Percentiles rank a stretch among this genome's conserved stretches.
Evolutionary conservation across 2,888 invertebrate species (phyloP).

Genomic region (Orchesella flavescens): DNA sequence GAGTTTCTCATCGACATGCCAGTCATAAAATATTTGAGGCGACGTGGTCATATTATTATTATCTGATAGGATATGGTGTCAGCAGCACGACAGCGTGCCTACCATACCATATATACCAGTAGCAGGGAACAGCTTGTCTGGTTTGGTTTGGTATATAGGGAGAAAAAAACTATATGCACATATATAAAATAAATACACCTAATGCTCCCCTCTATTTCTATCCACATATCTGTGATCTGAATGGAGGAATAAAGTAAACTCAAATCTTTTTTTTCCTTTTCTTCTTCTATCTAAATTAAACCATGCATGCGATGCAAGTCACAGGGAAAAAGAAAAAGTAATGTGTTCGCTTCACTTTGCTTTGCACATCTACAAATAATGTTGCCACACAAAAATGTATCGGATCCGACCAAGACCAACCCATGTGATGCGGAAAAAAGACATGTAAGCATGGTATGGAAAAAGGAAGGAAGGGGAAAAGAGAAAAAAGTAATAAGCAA

Average conservation of each 20-base stretch:
- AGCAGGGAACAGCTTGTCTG: constrained; percentile 46
- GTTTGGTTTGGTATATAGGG: too few species aligned
- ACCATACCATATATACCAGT: constrained; percentile 1
- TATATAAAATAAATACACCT: constrained; percentile 17
- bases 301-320: constrained; percentile 37
- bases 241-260: background rate
- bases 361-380: constrained; percentile 13
- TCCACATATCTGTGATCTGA: background rate
- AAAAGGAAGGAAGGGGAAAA: constrained; percentile 21
- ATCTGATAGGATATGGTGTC: constrained; percentile 59
- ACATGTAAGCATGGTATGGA: constrained; percentile 6
- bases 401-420: background rate
- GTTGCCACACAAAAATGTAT: constrained; percentile 27
- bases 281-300: constrained; percentile 7
- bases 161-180: too few species aligned
- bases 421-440: constrained; percentile 37
- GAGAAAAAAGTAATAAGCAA: constrained; percentile 43
- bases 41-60: constrained; percentile 56
- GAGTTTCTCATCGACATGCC: constrained; percentile 62
- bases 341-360: constrained; percentile 13
- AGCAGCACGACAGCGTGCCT: constrained; percentile 56
- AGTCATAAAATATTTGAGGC: constrained; percentile 61
- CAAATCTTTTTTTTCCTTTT: constrained; percentile 27
- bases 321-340: background rate
- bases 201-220: constrained; percentile 14